Evolutionary conservation across 2,888 invertebrate species (phyloP), one percentile per base, ranked within the genome.

Genomic region (Latrodectus hesperus): DNA sequence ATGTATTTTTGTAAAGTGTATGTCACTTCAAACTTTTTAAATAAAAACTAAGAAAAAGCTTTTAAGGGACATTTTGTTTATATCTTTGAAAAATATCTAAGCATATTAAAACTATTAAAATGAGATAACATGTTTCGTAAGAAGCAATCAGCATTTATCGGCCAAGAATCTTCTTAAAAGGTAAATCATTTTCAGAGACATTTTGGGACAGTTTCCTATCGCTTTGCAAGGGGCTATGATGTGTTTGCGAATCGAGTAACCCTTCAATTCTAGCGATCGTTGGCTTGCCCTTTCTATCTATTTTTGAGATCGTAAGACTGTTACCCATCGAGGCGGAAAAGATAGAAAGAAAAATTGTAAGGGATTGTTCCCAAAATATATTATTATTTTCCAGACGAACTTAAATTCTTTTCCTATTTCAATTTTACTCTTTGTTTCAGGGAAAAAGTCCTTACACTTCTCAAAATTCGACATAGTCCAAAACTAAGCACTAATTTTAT

Each of bases 261-360:
- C 74, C 70, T 80, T 68, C 52, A 52, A 49, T 75, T 55, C 53
- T 60, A 60, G 55, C 77, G 65, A 79, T 80, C 80, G 80, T 80
- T 80, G 60, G 11, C n/a, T 60, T 12, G 75, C 79, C 72, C 72
- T 77, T 86, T 76, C 81, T 87, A 80, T 87, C 74, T 79, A 75
- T 85, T 85, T 85, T 74, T 70, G 65, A 79, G 80, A 76, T 75
- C 64, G 75, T 86, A 71, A 85, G 74, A 85, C 85, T 79, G 79
- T 80, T 85, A 80, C 79, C 79, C 64, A 73, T 60, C 65, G 73
- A 60, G 55, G 78, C 78, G n/a, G 60, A 78, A 26, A 64, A 38
- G 38, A 6, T 38, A 38, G 38, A 72, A 84, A 83, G 71, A 53
- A 76, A 60, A 49, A 76, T 64, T 49, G 16, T 2, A 64, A 55